Evolutionary conservation across 2,797 vertebrate species (phyloP), one percentile per base, ranked within the genome.

Genomic region (Sebastes paucispinis): DNA sequence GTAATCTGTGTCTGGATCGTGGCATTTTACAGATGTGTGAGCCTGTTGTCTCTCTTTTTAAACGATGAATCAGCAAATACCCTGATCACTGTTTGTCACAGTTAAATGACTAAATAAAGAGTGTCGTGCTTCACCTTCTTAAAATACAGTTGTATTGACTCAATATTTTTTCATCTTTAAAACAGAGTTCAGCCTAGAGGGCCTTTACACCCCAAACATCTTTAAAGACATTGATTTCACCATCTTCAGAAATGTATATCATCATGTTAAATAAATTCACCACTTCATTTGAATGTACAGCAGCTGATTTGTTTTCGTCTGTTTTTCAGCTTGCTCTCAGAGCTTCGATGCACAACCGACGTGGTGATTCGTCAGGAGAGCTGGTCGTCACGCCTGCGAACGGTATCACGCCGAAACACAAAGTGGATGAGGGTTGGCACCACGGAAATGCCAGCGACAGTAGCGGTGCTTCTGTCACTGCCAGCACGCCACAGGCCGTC

Each of bases 381-480:
- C 93, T 93, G 88, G 91, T 91, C 71, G 95, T 97, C 89, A 94
- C 92, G 27, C 94, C 96, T 60, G 95, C 95, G 29, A 96, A 97
- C 47, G 77, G 96, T 66, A 86, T 96, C 77, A 89, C 95, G 59
- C 91, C 92, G 31, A 96, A 95, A 43, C 94, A 93, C 74, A 96
- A 95, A 91, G 93, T 94, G 78, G 96, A 97, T 2, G 96, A 97
- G 71, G 95, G 94, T 83, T 96, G 96, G 96, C 95, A 94, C 84
- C 90, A 95, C 50, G 95, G 95, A 8, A 96, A 97, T 75, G 2
- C 18, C 7, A 52, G 92, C 64, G 95, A 96, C 20, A 93, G 95
- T 1, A 58, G 79, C 87, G 92, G 91, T 1, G 95, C 94, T 1
- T 87, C 95, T 1, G 91, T 96, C 89, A 93, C 96, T 0, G 92